Evolutionary conservation across 1,140 invertebrate genomes (phyloP), one percentile per base, ranked within the genome.

Genomic region (Solenopsis invicta): DNA sequence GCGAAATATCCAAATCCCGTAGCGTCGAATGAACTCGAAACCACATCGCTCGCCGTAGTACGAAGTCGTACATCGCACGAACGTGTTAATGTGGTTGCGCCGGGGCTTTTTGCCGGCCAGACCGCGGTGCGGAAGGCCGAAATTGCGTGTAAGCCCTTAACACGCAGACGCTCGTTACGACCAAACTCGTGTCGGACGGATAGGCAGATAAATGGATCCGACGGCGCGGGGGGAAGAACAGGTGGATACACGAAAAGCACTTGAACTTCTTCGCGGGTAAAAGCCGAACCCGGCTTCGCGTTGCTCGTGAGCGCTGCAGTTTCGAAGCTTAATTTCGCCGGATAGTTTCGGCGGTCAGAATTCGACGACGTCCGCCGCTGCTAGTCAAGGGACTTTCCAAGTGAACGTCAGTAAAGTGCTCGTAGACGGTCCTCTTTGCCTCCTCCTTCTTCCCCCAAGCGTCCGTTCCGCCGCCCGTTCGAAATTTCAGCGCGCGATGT

Each of bases 321-420:
- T 82, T 72, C 85, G 24, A 29, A 71, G 78, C 78, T 82, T 87
- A 69, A 87, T 87, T 84, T 82, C 41, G 85, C 34, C 66, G 45
- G 66, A 82, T 61, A 69, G 85, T 86, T 69, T 50, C 66, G 54
- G 24, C 82, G 66, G 48, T 21, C 66, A 48, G 62, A 48, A 86
- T 82, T 87, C 85, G 78, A 72, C 66, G 74, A 56, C 59, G 77
- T 82, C 37, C 66, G 69, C 48, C 21, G 66, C 37, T 24, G 18
- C 12, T 16, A 29, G 62, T 61, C 62, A 48, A 72, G 48, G 21
- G 85, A 84, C 76, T 81, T 80, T 81, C n/a, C 76, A 76, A 86
- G 78, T 61, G 45, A 86, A 69, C 85, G 75, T 80, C 62, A 64
- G 52, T 67, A 69, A 41, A 85, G 61, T 67, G 59, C 21, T 82